phyloP scores from a whole-genome alignment of 2,113 vertebrate species.

The Scomber scombrus region DNA sequence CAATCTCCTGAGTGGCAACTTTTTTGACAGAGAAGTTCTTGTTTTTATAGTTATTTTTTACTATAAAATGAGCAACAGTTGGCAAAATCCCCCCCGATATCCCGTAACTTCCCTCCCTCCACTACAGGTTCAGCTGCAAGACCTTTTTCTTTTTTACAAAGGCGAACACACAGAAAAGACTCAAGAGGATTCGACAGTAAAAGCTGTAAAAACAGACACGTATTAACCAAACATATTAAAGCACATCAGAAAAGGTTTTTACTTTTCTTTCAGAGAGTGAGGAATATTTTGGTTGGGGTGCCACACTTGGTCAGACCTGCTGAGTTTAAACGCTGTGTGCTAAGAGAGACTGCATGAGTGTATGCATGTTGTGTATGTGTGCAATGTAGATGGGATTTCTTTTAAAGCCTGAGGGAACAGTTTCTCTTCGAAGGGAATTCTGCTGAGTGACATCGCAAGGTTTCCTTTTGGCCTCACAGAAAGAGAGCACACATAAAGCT shows the following conservation, averaged over 20 bases:
- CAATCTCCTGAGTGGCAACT: slow-evolving; percentile 80
- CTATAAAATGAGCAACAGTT: slow-evolving; percentile 61
- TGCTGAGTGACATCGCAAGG: slow-evolving; percentile 28
- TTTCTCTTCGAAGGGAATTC: slow-evolving; percentile 49
- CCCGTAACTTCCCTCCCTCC: not conserved
- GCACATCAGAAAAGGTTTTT: slow-evolving; percentile 63
- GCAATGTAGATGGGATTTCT: slow-evolving; percentile 15
- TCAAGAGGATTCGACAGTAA: slow-evolving; percentile 50
- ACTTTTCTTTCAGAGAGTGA: slow-evolving; percentile 60
- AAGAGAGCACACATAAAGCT: slow-evolving; percentile 63
- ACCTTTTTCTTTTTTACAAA: slow-evolving; percentile 45
- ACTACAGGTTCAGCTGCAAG: slow-evolving; percentile 28
- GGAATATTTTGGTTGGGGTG: slow-evolving; percentile 74
- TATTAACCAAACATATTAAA: slow-evolving; percentile 71
- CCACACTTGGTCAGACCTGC: slow-evolving; percentile 85
- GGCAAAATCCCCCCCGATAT: slow-evolving; percentile 23
- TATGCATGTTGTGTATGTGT: slow-evolving; percentile 30
- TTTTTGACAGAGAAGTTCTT: slow-evolving; percentile 21
- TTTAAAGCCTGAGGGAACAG: slow-evolving; percentile 35
- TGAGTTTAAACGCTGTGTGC: slow-evolving; percentile 78
- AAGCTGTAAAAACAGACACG: slow-evolving; percentile 82
- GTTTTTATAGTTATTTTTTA: slow-evolving; percentile 25
- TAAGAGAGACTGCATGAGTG: slow-evolving; percentile 32
- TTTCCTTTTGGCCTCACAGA: slow-evolving; percentile 44
- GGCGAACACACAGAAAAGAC: slow-evolving; percentile 52